Conservation (phyloP, 2,797 vertebrate species). For the Crocidura indochinensis region DNA sequence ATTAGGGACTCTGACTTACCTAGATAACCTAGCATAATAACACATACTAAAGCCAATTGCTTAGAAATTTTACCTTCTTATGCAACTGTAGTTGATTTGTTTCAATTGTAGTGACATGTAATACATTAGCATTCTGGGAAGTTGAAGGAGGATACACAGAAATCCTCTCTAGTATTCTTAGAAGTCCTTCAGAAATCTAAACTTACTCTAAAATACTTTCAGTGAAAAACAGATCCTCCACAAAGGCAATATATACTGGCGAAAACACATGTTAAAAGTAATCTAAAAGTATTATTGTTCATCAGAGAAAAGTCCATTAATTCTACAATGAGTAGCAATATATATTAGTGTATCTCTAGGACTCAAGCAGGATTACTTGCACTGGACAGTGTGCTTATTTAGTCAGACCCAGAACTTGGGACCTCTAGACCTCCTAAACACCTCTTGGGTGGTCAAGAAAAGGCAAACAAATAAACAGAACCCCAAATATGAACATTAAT, state of each 20-base stretch:
- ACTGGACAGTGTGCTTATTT: no score
- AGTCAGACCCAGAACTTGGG: background rate
- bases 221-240: background rate
- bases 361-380: no score
- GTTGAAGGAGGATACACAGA: background rate
- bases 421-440: no score
- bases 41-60: background rate
- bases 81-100: background rate
- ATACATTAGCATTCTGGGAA: background rate
- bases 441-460: no score
- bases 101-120: background rate
- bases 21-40: slow-evolving; percentile 1
- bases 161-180: slow-evolving; percentile 34
- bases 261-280: background rate
- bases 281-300: background rate
- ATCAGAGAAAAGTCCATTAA: slow-evolving; percentile 59
- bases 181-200: background rate
- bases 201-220: slow-evolving; percentile 62
- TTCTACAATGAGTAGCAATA: slow-evolving; percentile 9
- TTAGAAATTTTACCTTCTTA: slow-evolving; percentile 9
- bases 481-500: slow-evolving; percentile 10
- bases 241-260: background rate
- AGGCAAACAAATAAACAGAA: no score
- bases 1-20: background rate
- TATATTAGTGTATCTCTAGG: background rate